A percentile compares a stretch with the other conserved stretches of the same genome.
Conservation (phyloP, 2,113 vertebrate genomes). For the Atlantisia rogersi region DNA sequence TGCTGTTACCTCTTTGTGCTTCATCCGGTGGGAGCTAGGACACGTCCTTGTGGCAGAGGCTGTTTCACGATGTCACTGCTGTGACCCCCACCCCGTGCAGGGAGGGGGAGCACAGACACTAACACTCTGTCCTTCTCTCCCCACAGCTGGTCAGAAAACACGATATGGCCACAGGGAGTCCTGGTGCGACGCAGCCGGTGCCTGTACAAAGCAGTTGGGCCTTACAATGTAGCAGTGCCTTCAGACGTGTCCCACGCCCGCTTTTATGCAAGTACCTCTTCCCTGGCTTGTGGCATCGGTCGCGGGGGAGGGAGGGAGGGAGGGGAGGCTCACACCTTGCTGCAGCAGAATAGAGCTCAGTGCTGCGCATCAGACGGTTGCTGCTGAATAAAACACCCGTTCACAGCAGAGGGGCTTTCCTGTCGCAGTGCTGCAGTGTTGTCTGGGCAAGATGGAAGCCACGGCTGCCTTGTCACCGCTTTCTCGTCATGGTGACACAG, state of each 20-base stretch:
- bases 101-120: neutral
- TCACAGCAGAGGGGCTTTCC: neutral
- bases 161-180: conserved; percentile 97
- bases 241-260: conserved; percentile 96
- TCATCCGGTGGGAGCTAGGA: neutral
- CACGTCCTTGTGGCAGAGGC: neutral
- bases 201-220: conserved; percentile 94
- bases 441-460: neutral
- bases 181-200: conserved; percentile 94
- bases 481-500: fast-evolving
- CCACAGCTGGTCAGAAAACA: conserved; percentile 94
- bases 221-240: conserved; percentile 96
- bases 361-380: neutral
- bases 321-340: neutral
- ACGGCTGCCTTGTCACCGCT: fast-evolving
- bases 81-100: fast-evolving
- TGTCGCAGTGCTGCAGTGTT: neutral
- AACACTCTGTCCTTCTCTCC: conserved; percentile 22
- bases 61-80: neutral
- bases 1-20: neutral
- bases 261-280: conserved; percentile 92
- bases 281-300: neutral
- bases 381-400: neutral
- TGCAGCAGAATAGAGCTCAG: neutral
- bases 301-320: neutral